phyloP scores from a whole-genome alignment of 2,888 invertebrate genomes.

The Lobophora halterata region DNA sequence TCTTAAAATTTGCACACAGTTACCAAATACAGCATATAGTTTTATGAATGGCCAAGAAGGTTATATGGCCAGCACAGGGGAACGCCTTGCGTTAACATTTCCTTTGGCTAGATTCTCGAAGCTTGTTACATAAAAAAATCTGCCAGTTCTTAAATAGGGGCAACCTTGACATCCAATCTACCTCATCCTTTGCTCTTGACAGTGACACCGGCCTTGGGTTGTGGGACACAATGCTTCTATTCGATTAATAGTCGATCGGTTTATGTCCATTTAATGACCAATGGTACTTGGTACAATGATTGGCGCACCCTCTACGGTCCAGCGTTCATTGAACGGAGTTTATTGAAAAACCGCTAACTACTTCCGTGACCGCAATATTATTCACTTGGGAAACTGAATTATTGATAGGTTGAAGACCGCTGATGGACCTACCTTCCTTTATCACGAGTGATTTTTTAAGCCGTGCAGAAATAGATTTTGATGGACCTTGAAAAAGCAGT shows the following conservation, averaged over 20 bases:
- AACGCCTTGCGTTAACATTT: too few species aligned
- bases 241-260: slow-evolving; percentile 60
- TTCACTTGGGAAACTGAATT: slow-evolving; percentile 9
- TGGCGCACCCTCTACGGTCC: slow-evolving; percentile 47
- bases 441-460: too few species aligned
- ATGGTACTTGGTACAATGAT: slow-evolving; percentile 51
- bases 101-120: too few species aligned
- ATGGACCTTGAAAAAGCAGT: too few species aligned
- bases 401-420: too few species aligned
- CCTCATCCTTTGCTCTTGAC: slow-evolving; percentile 54
- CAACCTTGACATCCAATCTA: slow-evolving; percentile 11
- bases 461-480: too few species aligned
- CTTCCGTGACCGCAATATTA: slow-evolving; percentile 52
- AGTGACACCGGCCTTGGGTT: slow-evolving; percentile 63
- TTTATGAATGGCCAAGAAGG: too few species aligned
- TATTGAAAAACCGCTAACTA: slow-evolving; percentile 54
- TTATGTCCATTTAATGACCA: slow-evolving; percentile 68
- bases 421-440: too few species aligned
- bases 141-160: slow-evolving; percentile 1
- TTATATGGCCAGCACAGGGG: too few species aligned
- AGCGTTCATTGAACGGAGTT: slow-evolving; percentile 20
- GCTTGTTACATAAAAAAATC: too few species aligned
- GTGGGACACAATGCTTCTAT: slow-evolving; percentile 54
- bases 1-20: too few species aligned
- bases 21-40: too few species aligned